Evolutionary conservation across 2,797 vertebrate species (phyloP).

Genomic region (Australoheros facetus): DNA sequence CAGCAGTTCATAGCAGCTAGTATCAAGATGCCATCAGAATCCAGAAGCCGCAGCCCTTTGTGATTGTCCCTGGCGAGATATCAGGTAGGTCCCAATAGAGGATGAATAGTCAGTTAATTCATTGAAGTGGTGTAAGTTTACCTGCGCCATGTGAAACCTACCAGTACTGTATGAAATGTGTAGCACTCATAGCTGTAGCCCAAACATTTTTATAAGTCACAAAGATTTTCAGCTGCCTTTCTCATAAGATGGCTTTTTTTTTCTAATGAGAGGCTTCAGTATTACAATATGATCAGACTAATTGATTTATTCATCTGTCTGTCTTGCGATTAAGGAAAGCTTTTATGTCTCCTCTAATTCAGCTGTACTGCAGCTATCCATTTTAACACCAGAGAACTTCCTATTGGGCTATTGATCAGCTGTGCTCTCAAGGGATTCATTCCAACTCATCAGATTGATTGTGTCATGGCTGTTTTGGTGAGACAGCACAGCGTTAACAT

Average conservation of each 20-base stretch:
- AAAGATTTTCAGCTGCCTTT: slow-evolving; percentile 7
- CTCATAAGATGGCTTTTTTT: neutral
- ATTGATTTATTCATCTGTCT: slow-evolving; percentile 35
- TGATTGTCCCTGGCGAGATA: slow-evolving; percentile 42
- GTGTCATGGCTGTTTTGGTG: slow-evolving; percentile 65
- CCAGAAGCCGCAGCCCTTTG: slow-evolving; percentile 40
- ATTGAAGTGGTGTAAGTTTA: slow-evolving; percentile 41
- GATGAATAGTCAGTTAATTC: slow-evolving; percentile 50
- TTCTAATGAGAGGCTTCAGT: neutral
- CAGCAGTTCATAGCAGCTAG: slow-evolving; percentile 64
- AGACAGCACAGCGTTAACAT: slow-evolving; percentile 65
- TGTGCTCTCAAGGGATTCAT: slow-evolving; percentile 51
- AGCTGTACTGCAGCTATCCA: slow-evolving; percentile 45
- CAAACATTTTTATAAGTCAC: neutral
- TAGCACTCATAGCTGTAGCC: neutral
- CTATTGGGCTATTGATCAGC: slow-evolving; percentile 71
- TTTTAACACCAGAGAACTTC: slow-evolving; percentile 54
- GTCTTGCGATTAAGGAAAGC: slow-evolving; percentile 42
- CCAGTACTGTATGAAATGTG: neutral
- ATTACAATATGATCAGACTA: slow-evolving; percentile 14
- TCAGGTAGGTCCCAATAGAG: slow-evolving; percentile 42
- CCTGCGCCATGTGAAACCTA: slow-evolving; percentile 24
- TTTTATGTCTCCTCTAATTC: slow-evolving; percentile 47
- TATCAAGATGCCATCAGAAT: slow-evolving; percentile 59
- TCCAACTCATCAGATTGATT: slow-evolving; percentile 69